These are phyloP conservation scores for Morinoia aosen DNA, from an alignment of 2,888 invertebrate genomes.

Conservation along the genomic window DNA sequence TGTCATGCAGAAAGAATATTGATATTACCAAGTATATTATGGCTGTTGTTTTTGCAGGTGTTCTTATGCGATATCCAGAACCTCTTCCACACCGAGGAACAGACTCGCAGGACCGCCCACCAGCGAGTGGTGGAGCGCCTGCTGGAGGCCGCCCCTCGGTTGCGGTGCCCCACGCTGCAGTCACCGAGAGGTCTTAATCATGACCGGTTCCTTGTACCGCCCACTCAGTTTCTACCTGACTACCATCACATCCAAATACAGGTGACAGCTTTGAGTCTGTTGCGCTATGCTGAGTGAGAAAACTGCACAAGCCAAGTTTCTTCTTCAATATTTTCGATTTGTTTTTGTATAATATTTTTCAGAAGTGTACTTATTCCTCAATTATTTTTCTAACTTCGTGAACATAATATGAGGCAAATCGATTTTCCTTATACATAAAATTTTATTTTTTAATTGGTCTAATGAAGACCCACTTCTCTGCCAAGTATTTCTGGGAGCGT, in stretches of 20 bases:
- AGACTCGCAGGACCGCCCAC: neutral
- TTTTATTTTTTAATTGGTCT: too few species aligned
- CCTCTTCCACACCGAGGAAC: neutral
- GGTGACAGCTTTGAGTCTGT: neutral
- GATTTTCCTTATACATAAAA: too few species aligned
- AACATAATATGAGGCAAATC: too few species aligned
- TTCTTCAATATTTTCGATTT: too few species aligned
- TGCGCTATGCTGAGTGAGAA: too few species aligned
- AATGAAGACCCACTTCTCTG: too few species aligned
- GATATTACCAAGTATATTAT: neutral
- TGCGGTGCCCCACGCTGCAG: neutral
- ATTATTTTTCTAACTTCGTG: neutral
- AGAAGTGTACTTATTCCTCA: neutral
- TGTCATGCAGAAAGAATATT: too few species aligned
- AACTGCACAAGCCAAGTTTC: too few species aligned
- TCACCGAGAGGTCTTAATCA: neutral
- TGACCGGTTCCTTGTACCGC: neutral
- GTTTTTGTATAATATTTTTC: too few species aligned
- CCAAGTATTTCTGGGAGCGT: too few species aligned
- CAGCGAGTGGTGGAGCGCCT: neutral
- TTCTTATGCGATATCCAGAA: constrained; percentile 14
- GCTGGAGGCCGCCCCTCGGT: constrained; percentile 6
- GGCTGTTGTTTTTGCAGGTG: neutral
- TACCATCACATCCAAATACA: constrained; percentile 31
- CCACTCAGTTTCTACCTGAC: neutral